Percentiles rank a stretch among this genome's conserved stretches.
Conservation (phyloP, 2,888 invertebrate genomes). For the Netelia melanura region DNA sequence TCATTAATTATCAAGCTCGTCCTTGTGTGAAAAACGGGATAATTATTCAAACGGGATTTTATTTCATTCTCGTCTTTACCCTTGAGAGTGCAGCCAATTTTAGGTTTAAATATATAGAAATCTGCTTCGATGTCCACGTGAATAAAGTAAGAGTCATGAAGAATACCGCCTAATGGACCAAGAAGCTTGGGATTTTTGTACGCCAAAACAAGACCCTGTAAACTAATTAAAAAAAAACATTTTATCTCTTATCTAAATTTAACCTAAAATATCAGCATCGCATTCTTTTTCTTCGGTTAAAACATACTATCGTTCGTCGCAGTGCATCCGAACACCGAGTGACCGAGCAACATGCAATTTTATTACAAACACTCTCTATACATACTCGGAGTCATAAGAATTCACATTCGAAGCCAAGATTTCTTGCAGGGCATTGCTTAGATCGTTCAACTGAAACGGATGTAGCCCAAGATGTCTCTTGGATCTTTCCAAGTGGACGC, state of each 20-base stretch:
- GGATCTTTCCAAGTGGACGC: constrained; percentile 86
- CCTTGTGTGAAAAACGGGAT: no score
- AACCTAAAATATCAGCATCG: constrained; percentile 13
- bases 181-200: constrained; percentile 89
- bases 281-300: constrained; percentile 5
- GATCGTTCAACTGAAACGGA: constrained; percentile 88
- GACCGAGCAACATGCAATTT: constrained; percentile 7
- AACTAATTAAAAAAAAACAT: constrained; percentile 83
- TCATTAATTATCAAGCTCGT: neutral
- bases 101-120: constrained; percentile 89
- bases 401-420: constrained; percentile 87
- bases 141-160: constrained; percentile 88
- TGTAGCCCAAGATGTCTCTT: constrained; percentile 87
- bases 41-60: neutral
- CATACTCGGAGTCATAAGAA: constrained; percentile 88
- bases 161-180: constrained; percentile 87
- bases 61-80: constrained; percentile 80
- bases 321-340: neutral
- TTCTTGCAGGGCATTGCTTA: constrained; percentile 87
- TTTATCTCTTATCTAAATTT: neutral
- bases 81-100: constrained; percentile 87
- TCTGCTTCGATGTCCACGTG: constrained; percentile 89
- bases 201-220: constrained; percentile 89
- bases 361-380: constrained; percentile 65
- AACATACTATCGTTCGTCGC: constrained; percentile 27